phyloP scores from a whole-genome alignment of 1,140 invertebrate genomes.

The Diprion similis region DNA sequence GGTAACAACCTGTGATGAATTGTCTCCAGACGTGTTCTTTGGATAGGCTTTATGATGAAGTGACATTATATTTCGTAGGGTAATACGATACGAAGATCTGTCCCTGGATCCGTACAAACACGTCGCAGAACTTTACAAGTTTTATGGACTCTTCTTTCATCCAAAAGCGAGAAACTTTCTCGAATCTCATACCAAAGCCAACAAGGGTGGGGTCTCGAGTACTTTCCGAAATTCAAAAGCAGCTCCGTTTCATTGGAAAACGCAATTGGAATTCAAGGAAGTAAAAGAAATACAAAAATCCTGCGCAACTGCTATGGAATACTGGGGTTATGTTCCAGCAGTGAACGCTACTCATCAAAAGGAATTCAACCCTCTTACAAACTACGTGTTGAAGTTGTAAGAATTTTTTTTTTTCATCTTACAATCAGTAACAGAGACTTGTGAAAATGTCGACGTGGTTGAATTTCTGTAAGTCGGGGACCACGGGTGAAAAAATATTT shows the following conservation, averaged over 20 bases:
- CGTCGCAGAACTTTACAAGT: conserved; percentile 76
- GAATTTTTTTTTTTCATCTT: no score
- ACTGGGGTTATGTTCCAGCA: conserved; percentile 78
- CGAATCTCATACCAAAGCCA: conserved; percentile 79
- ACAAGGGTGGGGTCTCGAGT: conserved; percentile 83
- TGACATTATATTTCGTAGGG: conserved; percentile 63
- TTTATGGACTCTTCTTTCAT: conserved; percentile 78
- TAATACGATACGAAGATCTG: conserved; percentile 84
- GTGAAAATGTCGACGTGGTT: no score
- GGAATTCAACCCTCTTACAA: conserved; percentile 65
- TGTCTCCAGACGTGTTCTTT: no score
- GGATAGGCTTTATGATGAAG: not conserved
- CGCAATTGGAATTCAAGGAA: conserved; percentile 73
- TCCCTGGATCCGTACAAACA: conserved; percentile 76
- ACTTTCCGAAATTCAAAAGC: conserved; percentile 83
- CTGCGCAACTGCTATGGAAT: conserved; percentile 77
- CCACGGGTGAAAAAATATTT: no score
- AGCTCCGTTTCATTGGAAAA: conserved; percentile 85
- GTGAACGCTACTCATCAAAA: conserved; percentile 62
- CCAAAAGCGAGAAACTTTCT: conserved; percentile 74
- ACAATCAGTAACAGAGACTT: no score
- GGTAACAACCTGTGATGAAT: not conserved
- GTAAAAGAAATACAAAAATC: conserved; percentile 69
- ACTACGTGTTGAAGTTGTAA: conserved; percentile 49
- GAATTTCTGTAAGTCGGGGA: no score